Conservation (phyloP, 1,140 invertebrate genomes). For the Bombus sylvicola region DNA sequence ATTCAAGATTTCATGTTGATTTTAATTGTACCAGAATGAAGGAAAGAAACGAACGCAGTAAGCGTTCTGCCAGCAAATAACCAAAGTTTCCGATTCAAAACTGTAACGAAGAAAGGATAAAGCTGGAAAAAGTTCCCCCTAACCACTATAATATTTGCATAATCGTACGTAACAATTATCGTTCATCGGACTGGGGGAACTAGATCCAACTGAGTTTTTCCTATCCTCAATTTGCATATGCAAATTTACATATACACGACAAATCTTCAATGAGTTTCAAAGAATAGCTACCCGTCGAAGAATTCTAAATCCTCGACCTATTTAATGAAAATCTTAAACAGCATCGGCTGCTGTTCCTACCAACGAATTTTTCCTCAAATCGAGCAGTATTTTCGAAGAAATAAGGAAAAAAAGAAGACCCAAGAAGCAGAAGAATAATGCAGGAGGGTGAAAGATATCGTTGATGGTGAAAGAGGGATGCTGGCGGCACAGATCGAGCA, state of each 20-base stretch:
- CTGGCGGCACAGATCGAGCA: constrained; percentile 41
- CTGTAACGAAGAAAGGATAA: neutral
- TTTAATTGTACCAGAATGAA: neutral
- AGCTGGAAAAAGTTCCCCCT: neutral
- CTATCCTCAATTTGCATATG: neutral
- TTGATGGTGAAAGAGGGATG: neutral
- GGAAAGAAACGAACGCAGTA: neutral
- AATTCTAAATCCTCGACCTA: neutral
- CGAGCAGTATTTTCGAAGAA: neutral
- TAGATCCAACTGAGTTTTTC: neutral
- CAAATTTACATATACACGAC: neutral
- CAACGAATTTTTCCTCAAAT: neutral
- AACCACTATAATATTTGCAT: neutral
- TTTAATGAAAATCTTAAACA: neutral
- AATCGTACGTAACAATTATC: constrained; percentile 8
- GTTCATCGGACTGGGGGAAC: no score
- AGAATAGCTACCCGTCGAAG: neutral
- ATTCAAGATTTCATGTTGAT: neutral
- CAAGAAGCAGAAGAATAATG: constrained; percentile 17
- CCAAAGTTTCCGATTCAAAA: neutral
- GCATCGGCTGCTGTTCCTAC: neutral
- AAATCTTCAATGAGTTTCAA: neutral
- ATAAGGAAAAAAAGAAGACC: neutral
- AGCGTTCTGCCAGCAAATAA: no score
- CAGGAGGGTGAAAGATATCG: constrained; percentile 26